Evolutionary conservation across 2,888 invertebrate genomes (phyloP).

Genomic region (Archaeoteleia sp.): DNA sequence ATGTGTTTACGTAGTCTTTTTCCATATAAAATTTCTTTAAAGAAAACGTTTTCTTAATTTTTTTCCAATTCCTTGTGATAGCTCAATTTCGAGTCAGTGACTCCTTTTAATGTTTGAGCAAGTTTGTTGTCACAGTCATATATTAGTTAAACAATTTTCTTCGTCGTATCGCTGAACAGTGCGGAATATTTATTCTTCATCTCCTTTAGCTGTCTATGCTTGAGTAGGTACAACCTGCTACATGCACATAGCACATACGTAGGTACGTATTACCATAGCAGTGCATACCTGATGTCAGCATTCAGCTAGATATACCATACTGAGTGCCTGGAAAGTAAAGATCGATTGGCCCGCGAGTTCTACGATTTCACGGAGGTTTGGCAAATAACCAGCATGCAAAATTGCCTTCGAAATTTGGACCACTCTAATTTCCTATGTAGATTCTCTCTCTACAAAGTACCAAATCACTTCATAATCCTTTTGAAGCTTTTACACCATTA

Average conservation of each 20-base stretch:
- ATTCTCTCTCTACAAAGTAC: constrained; percentile 6
- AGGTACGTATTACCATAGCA: constrained; percentile 34
- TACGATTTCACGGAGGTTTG: constrained; percentile 56
- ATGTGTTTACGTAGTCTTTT: too few species aligned
- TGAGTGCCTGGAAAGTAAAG: constrained; percentile 27
- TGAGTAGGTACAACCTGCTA: neutral
- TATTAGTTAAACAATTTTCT: constrained; percentile 34
- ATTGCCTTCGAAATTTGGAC: constrained; percentile 54
- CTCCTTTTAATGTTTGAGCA: constrained; percentile 9
- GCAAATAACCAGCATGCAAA: constrained; percentile 55
- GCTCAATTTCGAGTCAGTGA: neutral
- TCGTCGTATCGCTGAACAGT: constrained; percentile 15
- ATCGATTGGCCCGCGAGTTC: constrained; percentile 42
- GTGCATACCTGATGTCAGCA: constrained; percentile 33
- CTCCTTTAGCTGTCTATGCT: constrained; percentile 14
- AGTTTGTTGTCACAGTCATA: constrained; percentile 7
- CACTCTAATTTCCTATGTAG: constrained; percentile 33
- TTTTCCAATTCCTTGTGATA: neutral
- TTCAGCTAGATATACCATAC: constrained; percentile 8
- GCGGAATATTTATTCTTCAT: constrained; percentile 31
- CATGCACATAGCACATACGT: constrained; percentile 24
- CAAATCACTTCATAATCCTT: constrained; percentile 10
- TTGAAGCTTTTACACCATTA: neutral
- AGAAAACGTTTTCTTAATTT: neutral
- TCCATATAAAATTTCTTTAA: neutral